Conservation (phyloP, 2,888 invertebrate species). For the Mesoligia furuncula region DNA sequence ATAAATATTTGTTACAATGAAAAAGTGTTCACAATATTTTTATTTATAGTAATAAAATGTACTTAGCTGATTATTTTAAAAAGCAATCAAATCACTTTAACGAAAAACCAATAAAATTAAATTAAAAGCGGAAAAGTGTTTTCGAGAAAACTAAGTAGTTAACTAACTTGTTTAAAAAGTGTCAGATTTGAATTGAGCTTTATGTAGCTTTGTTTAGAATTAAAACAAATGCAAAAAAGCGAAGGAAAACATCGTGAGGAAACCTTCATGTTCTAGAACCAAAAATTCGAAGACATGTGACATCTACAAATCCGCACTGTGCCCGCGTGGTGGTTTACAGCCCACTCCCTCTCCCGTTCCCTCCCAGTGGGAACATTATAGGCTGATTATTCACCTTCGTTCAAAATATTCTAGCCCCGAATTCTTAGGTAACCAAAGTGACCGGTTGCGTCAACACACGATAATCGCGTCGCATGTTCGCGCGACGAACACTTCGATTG, state of each 20-base stretch:
- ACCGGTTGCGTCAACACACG: neutral
- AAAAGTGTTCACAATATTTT: neutral
- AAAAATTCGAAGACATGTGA: too few relatives aligned
- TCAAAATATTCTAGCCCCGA: neutral
- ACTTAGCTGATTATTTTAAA: neutral
- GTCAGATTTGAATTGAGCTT: neutral
- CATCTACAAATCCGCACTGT: too few relatives aligned
- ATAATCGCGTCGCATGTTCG: neutral
- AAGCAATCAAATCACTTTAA: neutral
- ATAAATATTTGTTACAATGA: neutral
- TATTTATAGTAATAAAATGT: neutral
- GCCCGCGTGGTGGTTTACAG: too few relatives aligned
- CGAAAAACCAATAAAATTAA: neutral
- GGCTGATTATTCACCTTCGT: neutral
- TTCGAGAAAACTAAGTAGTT: neutral
- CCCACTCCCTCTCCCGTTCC: too few relatives aligned
- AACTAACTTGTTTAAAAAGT: neutral
- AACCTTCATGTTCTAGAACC: too few relatives aligned
- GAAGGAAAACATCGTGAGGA: too few relatives aligned
- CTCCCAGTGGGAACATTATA: too few relatives aligned
- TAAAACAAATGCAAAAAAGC: too few relatives aligned
- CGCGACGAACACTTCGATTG: neutral
- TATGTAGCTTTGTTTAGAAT: neutral
- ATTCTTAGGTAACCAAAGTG: neutral
- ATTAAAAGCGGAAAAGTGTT: neutral